Conservation (phyloP, 1,140 invertebrate genomes). For the Leguminivora glycinivorella region DNA sequence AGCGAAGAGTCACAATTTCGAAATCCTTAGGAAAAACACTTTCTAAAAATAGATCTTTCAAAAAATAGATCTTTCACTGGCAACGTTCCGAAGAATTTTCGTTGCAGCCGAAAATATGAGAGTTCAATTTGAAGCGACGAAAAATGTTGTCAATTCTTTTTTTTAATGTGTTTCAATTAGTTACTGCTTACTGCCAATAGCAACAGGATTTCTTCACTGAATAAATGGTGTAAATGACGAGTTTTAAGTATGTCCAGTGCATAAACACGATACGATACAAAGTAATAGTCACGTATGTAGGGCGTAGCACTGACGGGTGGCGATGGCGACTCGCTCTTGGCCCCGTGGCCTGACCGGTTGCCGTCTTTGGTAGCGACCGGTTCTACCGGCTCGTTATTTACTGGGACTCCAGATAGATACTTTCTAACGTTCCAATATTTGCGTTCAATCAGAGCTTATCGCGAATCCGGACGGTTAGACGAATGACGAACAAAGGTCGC, state of each 20-base stretch:
- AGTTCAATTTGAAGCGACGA: conserved; percentile 27
- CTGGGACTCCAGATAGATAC: conserved; percentile 48
- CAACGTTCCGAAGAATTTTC: conserved; percentile 37
- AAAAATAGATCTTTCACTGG: conserved; percentile 33
- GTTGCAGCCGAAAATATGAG: conserved; percentile 38
- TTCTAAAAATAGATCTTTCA: conserved; percentile 24
- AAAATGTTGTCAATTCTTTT: not conserved
- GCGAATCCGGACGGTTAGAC: conserved; percentile 6
- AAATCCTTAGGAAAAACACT: conserved; percentile 15
- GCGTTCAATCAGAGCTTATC: conserved; percentile 30
- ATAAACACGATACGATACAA: conserved; percentile 6
- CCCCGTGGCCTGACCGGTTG: conserved; percentile 69
- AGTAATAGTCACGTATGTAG: conserved; percentile 55
- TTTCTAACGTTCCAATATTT: conserved; percentile 48
- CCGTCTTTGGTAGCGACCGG: conserved; percentile 74
- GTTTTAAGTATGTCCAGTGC: not conserved
- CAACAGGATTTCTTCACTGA: not conserved
- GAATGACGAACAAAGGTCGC: not conserved
- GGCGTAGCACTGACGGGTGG: conserved; percentile 47
- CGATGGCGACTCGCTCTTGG: conserved; percentile 49
- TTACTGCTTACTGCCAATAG: not conserved
- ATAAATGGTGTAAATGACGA: not conserved
- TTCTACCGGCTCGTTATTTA: conserved; percentile 59
- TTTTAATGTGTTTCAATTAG: not conserved
- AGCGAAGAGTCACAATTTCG: not conserved